phyloP scores from a whole-genome alignment of 2,113 vertebrate genomes.

The Malaclemys terrapin region DNA sequence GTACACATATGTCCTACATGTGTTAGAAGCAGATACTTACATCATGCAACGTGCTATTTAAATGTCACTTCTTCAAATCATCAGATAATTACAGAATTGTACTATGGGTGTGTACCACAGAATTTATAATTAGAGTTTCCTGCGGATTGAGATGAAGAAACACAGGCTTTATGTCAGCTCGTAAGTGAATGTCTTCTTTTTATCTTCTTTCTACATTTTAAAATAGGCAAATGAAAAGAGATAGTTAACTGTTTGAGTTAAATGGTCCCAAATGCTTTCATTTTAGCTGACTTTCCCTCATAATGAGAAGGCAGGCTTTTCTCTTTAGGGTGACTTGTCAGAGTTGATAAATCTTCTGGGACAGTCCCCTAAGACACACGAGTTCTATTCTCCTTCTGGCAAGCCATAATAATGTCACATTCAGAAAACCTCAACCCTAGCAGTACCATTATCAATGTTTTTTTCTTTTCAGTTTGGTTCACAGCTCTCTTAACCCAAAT shows the following conservation, averaged over 20 bases:
- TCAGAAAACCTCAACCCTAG: constrained; percentile 56
- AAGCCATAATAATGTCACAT: constrained; percentile 54
- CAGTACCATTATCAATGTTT: constrained; percentile 13
- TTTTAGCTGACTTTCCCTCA: constrained; percentile 28
- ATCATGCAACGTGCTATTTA: neutral
- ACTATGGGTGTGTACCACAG: neutral
- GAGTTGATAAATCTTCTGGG: constrained; percentile 41
- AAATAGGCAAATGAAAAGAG: neutral
- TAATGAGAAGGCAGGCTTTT: neutral
- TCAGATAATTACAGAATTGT: neutral
- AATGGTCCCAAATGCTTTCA: constrained; percentile 21
- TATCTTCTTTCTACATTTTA: neutral
- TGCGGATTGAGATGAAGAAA: neutral
- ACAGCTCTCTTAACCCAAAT: neutral
- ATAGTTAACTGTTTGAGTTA: neutral
- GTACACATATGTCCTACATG: neutral
- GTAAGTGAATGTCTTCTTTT: constrained; percentile 2
- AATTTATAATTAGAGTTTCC: neutral
- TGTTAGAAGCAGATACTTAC: neutral
- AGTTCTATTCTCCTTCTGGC: constrained; percentile 31
- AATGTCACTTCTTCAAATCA: neutral
- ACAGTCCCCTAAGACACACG: neutral
- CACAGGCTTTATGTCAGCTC: neutral
- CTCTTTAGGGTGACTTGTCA: constrained; percentile 42
- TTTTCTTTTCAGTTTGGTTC: constrained; percentile 23